A percentile compares a stretch with the other conserved stretches of the same genome.
Evolutionary conservation across 2,113 vertebrate genomes (phyloP).

Genomic region (Zosterops hypoxanthus): DNA sequence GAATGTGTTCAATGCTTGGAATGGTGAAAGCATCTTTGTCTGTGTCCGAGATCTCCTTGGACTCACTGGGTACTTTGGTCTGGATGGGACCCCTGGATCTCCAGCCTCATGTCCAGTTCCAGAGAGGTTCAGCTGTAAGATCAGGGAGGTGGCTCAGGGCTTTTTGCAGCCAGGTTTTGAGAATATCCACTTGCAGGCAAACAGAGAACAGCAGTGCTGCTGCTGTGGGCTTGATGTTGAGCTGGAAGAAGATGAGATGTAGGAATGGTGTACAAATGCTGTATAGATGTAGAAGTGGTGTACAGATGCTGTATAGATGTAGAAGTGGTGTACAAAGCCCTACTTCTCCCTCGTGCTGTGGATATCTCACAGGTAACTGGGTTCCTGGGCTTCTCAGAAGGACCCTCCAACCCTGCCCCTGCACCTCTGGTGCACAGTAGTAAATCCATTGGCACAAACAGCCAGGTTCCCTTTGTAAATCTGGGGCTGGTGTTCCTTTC

Average conservation of each 20-base stretch:
- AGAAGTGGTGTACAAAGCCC: not conserved
- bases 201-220: not conserved
- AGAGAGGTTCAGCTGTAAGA: not conserved
- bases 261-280: not conserved
- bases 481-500: not conserved
- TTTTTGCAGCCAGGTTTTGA: not conserved
- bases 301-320: not conserved
- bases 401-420: not conserved
- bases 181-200: not conserved
- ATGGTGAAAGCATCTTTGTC: fast-evolving
- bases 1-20: not conserved
- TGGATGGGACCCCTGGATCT: not conserved
- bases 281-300: not conserved
- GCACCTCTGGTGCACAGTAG: not conserved
- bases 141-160: not conserved
- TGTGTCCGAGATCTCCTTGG: fast-evolving
- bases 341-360: not conserved
- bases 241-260: not conserved
- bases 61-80: not conserved
- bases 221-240: not conserved
- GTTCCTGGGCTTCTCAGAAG: not conserved
- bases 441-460: not conserved
- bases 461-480: not conserved
- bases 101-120: not conserved
- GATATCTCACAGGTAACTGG: not conserved